These are phyloP conservation scores for Cepphus grylle DNA, from an alignment of 2,113 vertebrate genomes.

Conservation along the genomic window DNA sequence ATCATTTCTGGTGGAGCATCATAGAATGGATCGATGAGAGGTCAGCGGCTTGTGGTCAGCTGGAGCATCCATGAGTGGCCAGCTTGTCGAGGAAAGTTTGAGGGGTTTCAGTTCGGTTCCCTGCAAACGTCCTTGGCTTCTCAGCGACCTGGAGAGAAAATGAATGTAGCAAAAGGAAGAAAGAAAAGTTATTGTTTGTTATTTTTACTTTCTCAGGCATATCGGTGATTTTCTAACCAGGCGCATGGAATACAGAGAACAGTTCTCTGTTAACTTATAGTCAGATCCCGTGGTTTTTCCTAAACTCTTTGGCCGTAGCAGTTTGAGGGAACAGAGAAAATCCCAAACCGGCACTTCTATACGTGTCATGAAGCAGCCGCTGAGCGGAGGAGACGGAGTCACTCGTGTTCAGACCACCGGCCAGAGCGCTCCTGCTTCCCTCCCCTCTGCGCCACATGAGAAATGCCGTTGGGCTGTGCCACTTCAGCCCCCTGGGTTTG, in stretches of 20 bases:
- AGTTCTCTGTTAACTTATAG: not conserved
- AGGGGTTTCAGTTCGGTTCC: not conserved
- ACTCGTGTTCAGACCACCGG: rapidly evolving
- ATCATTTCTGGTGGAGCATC: not conserved
- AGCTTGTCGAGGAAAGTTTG: not conserved
- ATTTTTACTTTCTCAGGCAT: not conserved
- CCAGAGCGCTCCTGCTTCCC: not conserved
- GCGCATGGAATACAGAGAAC: not conserved
- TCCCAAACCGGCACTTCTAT: not conserved
- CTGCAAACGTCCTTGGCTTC: not conserved
- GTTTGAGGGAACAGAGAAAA: not conserved
- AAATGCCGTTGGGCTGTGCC: not conserved
- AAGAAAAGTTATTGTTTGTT: not conserved
- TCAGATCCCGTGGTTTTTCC: not conserved
- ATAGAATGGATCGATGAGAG: not conserved
- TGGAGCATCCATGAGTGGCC: not conserved
- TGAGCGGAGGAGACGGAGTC: not conserved
- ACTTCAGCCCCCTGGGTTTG: not conserved
- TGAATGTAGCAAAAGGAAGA: not conserved
- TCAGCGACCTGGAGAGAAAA: not conserved
- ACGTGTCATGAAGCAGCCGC: rapidly evolving
- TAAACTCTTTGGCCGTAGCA: not conserved
- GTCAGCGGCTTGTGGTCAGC: not conserved
- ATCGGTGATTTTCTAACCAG: not conserved
- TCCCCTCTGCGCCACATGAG: rapidly evolving